Conservation (phyloP, 2,797 vertebrate species). For the Pangasius macronema region DNA sequence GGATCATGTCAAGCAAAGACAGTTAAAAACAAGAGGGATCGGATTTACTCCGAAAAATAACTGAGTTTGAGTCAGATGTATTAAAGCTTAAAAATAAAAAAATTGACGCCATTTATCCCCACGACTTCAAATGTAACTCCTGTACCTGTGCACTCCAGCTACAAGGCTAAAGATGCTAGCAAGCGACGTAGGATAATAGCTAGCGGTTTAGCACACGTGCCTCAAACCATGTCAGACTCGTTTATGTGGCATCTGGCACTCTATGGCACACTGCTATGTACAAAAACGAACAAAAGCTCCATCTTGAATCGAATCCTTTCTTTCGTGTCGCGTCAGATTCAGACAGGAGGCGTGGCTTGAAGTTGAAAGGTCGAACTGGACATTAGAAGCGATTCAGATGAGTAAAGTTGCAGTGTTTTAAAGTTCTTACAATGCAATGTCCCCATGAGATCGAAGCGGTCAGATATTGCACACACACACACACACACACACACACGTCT, state of each 20-base stretch:
- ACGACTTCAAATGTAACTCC: neutral
- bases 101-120: neutral
- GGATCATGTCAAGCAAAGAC: neutral
- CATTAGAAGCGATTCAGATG: neutral
- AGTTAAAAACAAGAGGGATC: neutral
- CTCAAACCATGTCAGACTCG: neutral
- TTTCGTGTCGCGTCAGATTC: neutral
- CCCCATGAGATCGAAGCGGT: neutral
- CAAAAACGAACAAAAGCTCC: neutral
- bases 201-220: neutral
- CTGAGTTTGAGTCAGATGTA: neutral
- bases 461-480: neutral
- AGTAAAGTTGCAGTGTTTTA: too few relatives aligned
- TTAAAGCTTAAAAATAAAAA: neutral
- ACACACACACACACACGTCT: too few relatives aligned
- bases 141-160: neutral
- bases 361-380: neutral
- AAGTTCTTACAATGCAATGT: too few relatives aligned
- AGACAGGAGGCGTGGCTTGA: neutral
- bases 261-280: neutral
- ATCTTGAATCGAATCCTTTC: neutral
- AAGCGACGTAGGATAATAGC: neutral
- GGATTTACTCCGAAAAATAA: neutral
- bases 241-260: neutral
- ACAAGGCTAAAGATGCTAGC: neutral